Conservation (phyloP, 2,113 vertebrate genomes). For the Hystrix brachyura region DNA sequence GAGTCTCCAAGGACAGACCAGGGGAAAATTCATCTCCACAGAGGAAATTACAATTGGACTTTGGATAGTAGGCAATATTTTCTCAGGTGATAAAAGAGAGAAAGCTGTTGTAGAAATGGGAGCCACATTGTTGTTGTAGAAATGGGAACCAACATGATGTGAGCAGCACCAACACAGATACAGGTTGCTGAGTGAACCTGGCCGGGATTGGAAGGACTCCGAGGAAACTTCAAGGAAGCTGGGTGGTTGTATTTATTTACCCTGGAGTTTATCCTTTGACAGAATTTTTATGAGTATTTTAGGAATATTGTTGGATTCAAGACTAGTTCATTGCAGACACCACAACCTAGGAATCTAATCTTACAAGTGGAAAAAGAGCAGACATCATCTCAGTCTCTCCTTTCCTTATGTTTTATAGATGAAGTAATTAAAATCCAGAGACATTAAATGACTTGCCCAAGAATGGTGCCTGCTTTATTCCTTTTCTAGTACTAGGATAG, state of each 20-base stretch:
- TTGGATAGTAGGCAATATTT: not conserved
- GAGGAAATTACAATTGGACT: not conserved
- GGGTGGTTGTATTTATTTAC: not conserved
- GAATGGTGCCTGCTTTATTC: not conserved
- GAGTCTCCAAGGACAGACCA: not conserved
- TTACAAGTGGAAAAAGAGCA: not conserved
- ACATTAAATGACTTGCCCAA: not conserved
- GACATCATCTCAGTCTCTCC: not conserved
- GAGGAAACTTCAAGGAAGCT: not conserved
- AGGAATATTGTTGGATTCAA: not conserved
- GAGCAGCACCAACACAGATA: not conserved
- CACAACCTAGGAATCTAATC: not conserved
- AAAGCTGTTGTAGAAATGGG: not conserved
- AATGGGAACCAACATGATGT: not conserved
- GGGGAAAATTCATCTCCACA: not conserved
- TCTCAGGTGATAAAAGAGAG: not conserved
- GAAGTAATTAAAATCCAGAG: constrained; percentile 42
- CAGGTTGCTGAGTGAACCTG: not conserved
- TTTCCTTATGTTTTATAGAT: not conserved
- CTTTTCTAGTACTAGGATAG: not conserved
- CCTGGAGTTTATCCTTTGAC: not conserved
- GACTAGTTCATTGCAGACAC: not conserved
- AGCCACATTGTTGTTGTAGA: not conserved
- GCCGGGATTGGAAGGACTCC: not conserved
- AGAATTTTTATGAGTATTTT: not conserved